Evolutionary conservation across 2,797 vertebrate species (phyloP).

Genomic region (Hypotaenidia okinawae): DNA sequence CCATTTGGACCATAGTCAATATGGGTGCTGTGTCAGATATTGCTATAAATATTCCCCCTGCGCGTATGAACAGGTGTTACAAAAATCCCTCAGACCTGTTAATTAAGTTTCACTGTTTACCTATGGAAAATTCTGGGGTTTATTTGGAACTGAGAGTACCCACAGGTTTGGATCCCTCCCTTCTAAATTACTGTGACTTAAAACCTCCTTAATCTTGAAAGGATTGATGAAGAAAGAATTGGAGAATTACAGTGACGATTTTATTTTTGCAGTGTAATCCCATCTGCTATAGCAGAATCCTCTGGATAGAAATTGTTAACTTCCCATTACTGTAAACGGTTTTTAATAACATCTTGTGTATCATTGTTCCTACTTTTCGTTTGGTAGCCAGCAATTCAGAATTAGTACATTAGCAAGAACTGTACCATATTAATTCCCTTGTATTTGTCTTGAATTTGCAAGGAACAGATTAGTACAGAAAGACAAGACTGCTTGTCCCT

Average conservation of each 20-base stretch:
- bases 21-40: not conserved
- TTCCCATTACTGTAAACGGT: conserved; percentile 21
- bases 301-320: conserved; percentile 52
- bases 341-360: conserved; percentile 38
- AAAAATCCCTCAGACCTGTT: conserved; percentile 57
- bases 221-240: conserved; percentile 14
- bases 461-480: conserved; percentile 33
- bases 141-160: not conserved
- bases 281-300: conserved; percentile 45
- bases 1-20: not conserved
- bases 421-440: conserved; percentile 16
- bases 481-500: conserved; percentile 20
- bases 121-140: conserved; percentile 42
- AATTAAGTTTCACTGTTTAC: conserved; percentile 74
- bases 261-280: conserved; percentile 47
- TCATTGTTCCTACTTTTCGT: conserved; percentile 44
- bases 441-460: conserved; percentile 42
- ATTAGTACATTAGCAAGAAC: conserved; percentile 23
- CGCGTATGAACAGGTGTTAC: conserved; percentile 53
- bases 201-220: conserved; percentile 40
- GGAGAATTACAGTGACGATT: conserved; percentile 5
- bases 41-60: not conserved
- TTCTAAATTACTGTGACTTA: conserved; percentile 40
- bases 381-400: conserved; percentile 40
- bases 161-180: not conserved